Evolutionary conservation across 2,888 invertebrate species (phyloP), one percentile per base, ranked within the genome.

Genomic region (Ormyrus pomaceus): DNA sequence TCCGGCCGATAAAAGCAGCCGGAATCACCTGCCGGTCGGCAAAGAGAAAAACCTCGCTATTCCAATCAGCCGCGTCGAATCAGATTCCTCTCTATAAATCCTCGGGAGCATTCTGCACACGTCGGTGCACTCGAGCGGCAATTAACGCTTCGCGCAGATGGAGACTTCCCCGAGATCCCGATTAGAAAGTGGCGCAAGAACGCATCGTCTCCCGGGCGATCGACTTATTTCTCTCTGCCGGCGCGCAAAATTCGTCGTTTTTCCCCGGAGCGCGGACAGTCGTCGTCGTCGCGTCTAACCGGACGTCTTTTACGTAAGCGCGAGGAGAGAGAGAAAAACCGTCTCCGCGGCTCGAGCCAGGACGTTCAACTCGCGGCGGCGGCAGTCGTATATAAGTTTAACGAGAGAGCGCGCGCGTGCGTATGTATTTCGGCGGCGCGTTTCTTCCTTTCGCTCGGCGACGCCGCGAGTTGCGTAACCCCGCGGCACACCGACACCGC

Each of bases 301-400:
- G 80, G 80, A 80, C 76, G 80, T 74, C 71, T 81, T 19, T 74
- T 78, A 75, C 75, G 75, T 81, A 78, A 81, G 77, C 19, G 19
- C 19, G 19, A 19, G 19, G 56, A 2, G 19, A 78, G 19, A 78
- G 81, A 78, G 77, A 81, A 81, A 81, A 81, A 81, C 77, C 77
- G 59, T 61, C 34, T 50, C 65, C 55, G 55, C 64, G 66, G 34
- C 5, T 5, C 4, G 9, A 13, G 4, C 0, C 56, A 75, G 80
- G 72, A 69, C 80, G 56, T 76, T 76, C 76, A 80, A 77, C 69
- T 71, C 69, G 5, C 11, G 61, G 66, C 58, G 68, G 50, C 58
- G 72, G 56, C 53, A 34, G 6, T 61, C 53, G 51, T 62, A 61
- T 56, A 19, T 19, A 78, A 58, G 64, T 61, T 68, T 68, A 65